These are phyloP conservation scores for Stenichneumon culpator DNA, from an alignment of 2,888 invertebrate genomes.

Conservation along the genomic window DNA sequence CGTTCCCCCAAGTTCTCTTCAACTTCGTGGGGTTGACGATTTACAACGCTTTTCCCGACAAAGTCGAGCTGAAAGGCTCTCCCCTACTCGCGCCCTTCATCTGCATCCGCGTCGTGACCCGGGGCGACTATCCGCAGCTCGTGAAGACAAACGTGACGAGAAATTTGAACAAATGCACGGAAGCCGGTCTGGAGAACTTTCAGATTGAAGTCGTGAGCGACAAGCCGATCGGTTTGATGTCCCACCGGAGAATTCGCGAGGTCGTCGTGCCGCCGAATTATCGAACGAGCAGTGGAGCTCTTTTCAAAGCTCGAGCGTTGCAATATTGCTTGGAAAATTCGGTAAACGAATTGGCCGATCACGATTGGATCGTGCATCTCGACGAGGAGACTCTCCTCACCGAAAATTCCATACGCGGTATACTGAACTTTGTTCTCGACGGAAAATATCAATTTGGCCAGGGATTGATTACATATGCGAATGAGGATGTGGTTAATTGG, in stretches of 20 bases:
- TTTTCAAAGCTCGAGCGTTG: conserved; percentile 97
- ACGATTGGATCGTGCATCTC: conserved; percentile 98
- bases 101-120: conserved; percentile 96
- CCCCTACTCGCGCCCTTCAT: conserved; percentile 97
- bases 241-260: conserved; percentile 93
- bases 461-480: conserved; percentile 98
- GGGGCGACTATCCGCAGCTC: conserved; percentile 96
- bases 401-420: conserved; percentile 95
- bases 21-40: conserved; percentile 94
- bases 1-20: conserved; percentile 95
- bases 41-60: conserved; percentile 98
- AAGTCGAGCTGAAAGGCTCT: conserved; percentile 94
- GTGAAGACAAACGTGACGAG: conserved; percentile 94
- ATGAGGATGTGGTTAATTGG: conserved; percentile 98
- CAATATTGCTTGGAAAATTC: conserved; percentile 98
- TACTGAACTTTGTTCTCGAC: conserved; percentile 97
- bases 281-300: conserved; percentile 95
- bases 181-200: conserved; percentile 97
- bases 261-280: conserved; percentile 95
- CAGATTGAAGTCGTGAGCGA: conserved; percentile 98
- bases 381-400: conserved; percentile 98
- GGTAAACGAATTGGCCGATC: conserved; percentile 93
- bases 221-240: conserved; percentile 91
- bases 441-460: conserved; percentile 98
- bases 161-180: conserved; percentile 94